These are phyloP conservation scores for Numenius arquata DNA, from an alignment of 2,113 vertebrate genomes.

Conservation along the genomic window DNA sequence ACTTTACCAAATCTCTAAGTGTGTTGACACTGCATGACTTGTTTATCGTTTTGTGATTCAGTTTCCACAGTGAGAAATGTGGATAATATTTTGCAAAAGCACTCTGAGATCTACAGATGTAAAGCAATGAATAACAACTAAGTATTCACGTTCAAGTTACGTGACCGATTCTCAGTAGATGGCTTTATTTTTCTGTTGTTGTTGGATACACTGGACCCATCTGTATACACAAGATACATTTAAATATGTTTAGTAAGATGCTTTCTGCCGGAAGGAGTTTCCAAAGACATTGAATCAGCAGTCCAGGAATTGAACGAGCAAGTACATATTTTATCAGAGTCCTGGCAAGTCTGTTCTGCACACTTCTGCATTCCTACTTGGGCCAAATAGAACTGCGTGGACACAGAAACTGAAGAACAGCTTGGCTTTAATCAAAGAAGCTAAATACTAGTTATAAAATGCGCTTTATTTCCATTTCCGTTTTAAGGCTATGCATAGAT, in stretches of 20 bases:
- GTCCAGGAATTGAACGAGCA: background rate
- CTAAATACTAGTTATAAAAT: background rate
- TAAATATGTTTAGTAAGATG: background rate
- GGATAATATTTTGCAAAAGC: background rate
- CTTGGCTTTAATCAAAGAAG: background rate
- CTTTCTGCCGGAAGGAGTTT: background rate
- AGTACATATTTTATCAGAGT: background rate
- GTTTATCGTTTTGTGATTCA: background rate
- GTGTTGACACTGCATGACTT: fast-evolving
- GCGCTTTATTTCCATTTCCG: background rate
- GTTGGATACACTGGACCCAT: background rate
- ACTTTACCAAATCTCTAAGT: background rate
- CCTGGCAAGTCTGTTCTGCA: background rate
- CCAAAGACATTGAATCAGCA: background rate
- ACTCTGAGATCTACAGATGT: background rate
- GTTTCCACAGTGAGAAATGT: background rate
- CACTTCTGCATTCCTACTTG: background rate
- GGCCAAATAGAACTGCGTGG: background rate
- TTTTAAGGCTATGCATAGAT: background rate
- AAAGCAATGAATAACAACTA: background rate
- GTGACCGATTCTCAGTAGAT: background rate
- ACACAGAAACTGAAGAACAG: background rate
- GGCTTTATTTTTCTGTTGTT: slow-evolving; percentile 26
- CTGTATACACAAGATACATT: background rate
- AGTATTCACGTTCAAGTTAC: background rate